These are phyloP conservation scores for Tetragonisca angustula DNA, from an alignment of 2,888 invertebrate genomes.

Conservation along the genomic window DNA sequence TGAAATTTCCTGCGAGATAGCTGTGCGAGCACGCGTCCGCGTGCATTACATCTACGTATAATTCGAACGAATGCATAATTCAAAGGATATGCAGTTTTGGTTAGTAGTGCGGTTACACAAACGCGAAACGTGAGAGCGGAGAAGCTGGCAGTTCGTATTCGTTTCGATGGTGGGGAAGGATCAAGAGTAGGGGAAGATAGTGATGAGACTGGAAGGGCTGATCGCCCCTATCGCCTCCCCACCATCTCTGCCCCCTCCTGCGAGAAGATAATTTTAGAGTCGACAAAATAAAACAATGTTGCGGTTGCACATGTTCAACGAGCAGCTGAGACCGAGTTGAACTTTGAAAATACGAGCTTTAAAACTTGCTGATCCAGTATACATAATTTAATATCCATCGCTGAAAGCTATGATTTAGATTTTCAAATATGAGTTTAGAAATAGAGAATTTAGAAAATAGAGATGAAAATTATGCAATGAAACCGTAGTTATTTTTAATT, in stretches of 20 bases:
- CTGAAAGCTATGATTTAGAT: background rate
- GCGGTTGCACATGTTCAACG: conserved; percentile 53
- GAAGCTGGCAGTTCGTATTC: conserved; percentile 36
- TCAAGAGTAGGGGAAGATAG: conserved; percentile 19
- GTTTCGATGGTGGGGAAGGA: background rate
- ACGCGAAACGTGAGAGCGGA: conserved; percentile 19
- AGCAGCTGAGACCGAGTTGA: conserved; percentile 17
- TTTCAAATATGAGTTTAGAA: background rate
- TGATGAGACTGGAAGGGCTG: conserved; percentile 31
- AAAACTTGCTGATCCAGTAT: background rate
- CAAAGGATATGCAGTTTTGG: conserved; percentile 44
- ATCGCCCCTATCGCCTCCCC: conserved; percentile 37
- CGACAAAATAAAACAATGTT: conserved; percentile 62
- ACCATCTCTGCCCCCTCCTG: conserved; percentile 13
- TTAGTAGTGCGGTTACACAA: conserved; percentile 2
- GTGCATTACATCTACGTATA: conserved; percentile 23
- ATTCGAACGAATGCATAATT: conserved; percentile 59
- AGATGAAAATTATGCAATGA: background rate
- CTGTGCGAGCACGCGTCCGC: conserved; percentile 11
- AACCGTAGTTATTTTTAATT: background rate
- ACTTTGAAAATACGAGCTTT: conserved; percentile 10
- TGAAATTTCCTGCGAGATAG: conserved; percentile 33
- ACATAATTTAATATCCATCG: background rate
- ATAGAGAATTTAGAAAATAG: background rate
- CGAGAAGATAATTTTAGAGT: conserved; percentile 67